Base-by-base conservation (phyloP, 2,888 invertebrate genomes). In the Leptinotarsa peninsularis region DNA sequence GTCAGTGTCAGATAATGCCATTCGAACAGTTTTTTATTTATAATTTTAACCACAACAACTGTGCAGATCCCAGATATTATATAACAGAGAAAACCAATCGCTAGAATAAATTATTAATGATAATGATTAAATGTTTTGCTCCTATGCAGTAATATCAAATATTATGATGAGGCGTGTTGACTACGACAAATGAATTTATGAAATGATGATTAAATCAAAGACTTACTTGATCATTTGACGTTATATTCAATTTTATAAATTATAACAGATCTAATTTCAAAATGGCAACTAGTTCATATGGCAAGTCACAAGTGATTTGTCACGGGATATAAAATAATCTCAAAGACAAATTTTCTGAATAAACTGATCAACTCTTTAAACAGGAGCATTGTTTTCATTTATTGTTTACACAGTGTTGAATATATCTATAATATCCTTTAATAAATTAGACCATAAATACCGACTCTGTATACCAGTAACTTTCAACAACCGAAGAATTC, bases 231-330 rank as follows among this genome's bases (percentile, higher is more conserved):
- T 54, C 18, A 14, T 18, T 54, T 17, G 17, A 54, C 5, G 18
- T n/a, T 54, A 18, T 54, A n/a, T 54, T n/a, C 18, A 5, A 54
- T 54, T 54, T n/a, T 17, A 54, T 54, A 54, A 17, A 54, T n/a
- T 18, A 18, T 58, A 23, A 23, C 14, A 23, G 23, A 23, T 18
- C 58, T 58, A 58, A 58, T 18, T 54, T 54, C 58, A 23, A 18
- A 58, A 58, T 58, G 58, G 58, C 58, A 58, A 58, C 58, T 58
- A 58, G 15, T 58, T 58, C 58, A 14, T 23, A 58, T 58, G 58
- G 58, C 58, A 58, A 14, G 58, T 58, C 58, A 58, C 58, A 58
- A 58, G 58, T 23, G 10, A 14, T 58, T 21, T 58, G 63, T 63
- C 63, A 63, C n/a, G 18, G 18, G 13, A 17, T 43, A 33, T 63